phyloP scores from a whole-genome alignment of 35 echinoderm and acorn worm genomes.

The Strongylocentrotus purpuratus region DNA sequence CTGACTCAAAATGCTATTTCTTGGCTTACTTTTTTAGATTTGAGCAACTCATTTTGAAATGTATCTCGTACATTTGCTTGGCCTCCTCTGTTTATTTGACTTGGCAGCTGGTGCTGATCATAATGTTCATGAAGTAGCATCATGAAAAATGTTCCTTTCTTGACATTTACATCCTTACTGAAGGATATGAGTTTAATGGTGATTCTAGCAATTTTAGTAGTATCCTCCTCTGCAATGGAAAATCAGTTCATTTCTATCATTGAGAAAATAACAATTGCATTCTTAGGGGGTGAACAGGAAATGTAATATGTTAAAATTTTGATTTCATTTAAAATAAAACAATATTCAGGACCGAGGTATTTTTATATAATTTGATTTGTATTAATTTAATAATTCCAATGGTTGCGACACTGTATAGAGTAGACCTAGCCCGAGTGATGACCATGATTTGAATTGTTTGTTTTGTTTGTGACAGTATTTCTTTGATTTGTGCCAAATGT shows the following conservation, averaged over 20 bases:
- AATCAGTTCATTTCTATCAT: background rate
- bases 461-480: conserved; percentile 5
- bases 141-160: background rate
- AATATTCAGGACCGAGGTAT: background rate
- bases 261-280: background rate
- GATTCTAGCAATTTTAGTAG: background rate
- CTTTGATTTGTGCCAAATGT: background rate
- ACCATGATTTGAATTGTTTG: background rate
- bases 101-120: background rate
- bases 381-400: background rate
- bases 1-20: background rate
- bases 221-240: background rate
- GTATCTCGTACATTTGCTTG: background rate
- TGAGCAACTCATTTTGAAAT: background rate
- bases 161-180: background rate
- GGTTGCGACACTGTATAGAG: background rate
- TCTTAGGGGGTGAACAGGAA: background rate
- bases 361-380: background rate
- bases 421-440: background rate
- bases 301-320: background rate
- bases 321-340: background rate
- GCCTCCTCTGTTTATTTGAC: background rate
- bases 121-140: no score
- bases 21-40: background rate
- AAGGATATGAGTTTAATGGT: background rate